Evolutionary conservation across 1,140 invertebrate genomes (phyloP), one percentile per base, ranked within the genome.

Genomic region (Reticulitermes speratus): DNA sequence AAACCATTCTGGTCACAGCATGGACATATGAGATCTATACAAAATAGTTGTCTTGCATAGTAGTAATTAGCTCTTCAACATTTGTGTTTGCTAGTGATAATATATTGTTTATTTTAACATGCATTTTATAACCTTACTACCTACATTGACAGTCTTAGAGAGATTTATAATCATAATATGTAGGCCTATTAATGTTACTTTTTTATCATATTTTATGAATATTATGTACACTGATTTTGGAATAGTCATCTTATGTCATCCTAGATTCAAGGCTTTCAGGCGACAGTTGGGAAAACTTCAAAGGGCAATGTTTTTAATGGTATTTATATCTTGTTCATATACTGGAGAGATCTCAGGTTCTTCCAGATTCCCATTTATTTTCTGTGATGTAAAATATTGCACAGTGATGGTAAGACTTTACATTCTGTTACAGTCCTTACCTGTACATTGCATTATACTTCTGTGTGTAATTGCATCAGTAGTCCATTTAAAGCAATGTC

Each of bases 321-420:
- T 75, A 14, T 30, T 75, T 75, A 9, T 75, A 25, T 75, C 25
- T 75, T 75, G 14, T 30, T 30, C 9, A 75, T 75, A 30, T 30
- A 30, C n/a, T 75, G 65, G 65, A 75, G 65, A 75, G 65, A 75
- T 30, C 65, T 75, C 65, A 75, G 65, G 65, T 75, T 75, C 65
- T 30, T 75, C 65, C n/a, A 30, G 65, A 75, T 65, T 25, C 65
- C 65, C 3, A 75, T 19, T 75, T 75, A 75, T 75, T 25, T 75
- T 75, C 25, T 75, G 65, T 75, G 65, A 75, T 75, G 65, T 75
- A 75, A 30, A 30, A 75, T 75, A 75, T 16, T n/a, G 16, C n/a
- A 30, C 65, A 75, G 8, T 75, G 65, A 75, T 75, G 65, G n/a
- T 75, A 75, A 75, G 65, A 14, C 59, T 65, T 65, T 8, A 25